Percentiles rank a stretch among this genome's conserved stretches.
Evolutionary conservation across 2,797 vertebrate species (phyloP).

Genomic region (Phalloptychus januarius): DNA sequence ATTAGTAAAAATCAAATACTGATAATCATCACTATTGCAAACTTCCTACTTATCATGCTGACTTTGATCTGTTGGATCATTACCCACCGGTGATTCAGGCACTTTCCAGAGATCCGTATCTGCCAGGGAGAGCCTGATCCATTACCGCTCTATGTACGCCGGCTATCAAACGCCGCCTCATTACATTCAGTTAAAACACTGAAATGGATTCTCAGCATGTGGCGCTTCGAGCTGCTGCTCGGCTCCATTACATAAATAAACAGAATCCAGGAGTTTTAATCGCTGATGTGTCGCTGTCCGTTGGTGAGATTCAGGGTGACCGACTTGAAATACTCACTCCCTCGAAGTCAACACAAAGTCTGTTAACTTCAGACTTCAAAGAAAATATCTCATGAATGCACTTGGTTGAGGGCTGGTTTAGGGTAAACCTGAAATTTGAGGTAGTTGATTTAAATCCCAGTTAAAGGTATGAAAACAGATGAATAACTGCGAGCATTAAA

Average conservation of each 20-base stretch:
- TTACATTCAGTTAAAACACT: conserved; percentile 43
- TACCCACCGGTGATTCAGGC: not conserved
- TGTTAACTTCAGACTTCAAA: not conserved
- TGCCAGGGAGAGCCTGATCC: conserved; percentile 16
- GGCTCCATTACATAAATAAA: conserved; percentile 21
- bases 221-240: conserved; percentile 16
- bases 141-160: conserved; percentile 17
- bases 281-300: conserved; percentile 28
- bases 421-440: not conserved
- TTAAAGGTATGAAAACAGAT: not conserved
- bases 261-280: conserved; percentile 30
- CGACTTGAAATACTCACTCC: not conserved
- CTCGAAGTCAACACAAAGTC: not conserved
- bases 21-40: conserved; percentile 7
- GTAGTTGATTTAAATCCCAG: not conserved
- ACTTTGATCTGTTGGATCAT: conserved; percentile 14
- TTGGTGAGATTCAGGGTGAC: not conserved
- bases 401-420: not conserved
- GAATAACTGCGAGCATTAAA: not conserved
- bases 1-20: conserved; percentile 9
- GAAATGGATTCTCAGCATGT: conserved; percentile 44
- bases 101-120: conserved; percentile 9
- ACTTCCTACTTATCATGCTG: conserved; percentile 2
- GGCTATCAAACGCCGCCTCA: conserved; percentile 45
- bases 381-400: not conserved